A percentile compares a stretch with the other conserved stretches of the same genome.
These are phyloP conservation scores for Solea senegalensis DNA, from an alignment of 2,113 vertebrate genomes.

Conservation along the genomic window DNA sequence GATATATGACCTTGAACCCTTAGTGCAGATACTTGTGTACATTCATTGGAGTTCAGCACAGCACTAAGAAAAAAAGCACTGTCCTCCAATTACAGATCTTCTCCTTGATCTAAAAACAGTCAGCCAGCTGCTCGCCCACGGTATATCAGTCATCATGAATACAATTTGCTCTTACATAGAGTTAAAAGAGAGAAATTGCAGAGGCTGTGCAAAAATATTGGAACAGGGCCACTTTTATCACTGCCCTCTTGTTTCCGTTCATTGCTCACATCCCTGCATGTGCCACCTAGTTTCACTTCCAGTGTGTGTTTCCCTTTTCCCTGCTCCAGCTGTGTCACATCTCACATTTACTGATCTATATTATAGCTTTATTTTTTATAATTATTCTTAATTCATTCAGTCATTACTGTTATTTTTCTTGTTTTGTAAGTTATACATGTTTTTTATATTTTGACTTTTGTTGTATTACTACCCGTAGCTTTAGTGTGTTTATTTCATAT, in stretches of 20 bases:
- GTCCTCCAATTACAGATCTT: neutral
- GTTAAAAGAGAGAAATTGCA: slow-evolving; percentile 18
- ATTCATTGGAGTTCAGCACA: neutral
- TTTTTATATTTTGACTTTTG: slow-evolving; percentile 46
- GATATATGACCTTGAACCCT: neutral
- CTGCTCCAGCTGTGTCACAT: slow-evolving; percentile 18
- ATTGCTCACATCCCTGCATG: neutral
- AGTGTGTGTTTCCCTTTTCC: slow-evolving; percentile 16
- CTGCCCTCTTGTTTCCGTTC: slow-evolving; percentile 27
- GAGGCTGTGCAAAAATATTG: slow-evolving; percentile 19
- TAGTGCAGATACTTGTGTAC: neutral
- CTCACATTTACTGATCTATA: slow-evolving; percentile 13
- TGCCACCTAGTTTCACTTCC: slow-evolving; percentile 31
- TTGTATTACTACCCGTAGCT: slow-evolving; percentile 50
- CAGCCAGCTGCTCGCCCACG: slow-evolving; percentile 41
- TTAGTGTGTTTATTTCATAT: slow-evolving; percentile 41
- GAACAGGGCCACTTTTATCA: slow-evolving; percentile 8
- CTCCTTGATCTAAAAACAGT: slow-evolving; percentile 28
- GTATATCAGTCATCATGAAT: slow-evolving; percentile 20
- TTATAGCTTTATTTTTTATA: slow-evolving; percentile 22
- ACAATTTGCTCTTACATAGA: neutral
- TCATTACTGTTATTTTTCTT: slow-evolving; percentile 41
- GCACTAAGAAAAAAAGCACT: neutral
- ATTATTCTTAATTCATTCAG: slow-evolving; percentile 26
- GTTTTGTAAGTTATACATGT: slow-evolving; percentile 67